Evolutionary conservation across 2,113 vertebrate species (phyloP), one percentile per base, ranked within the genome.

Genomic region (Periophthalmodon schlosseri): DNA sequence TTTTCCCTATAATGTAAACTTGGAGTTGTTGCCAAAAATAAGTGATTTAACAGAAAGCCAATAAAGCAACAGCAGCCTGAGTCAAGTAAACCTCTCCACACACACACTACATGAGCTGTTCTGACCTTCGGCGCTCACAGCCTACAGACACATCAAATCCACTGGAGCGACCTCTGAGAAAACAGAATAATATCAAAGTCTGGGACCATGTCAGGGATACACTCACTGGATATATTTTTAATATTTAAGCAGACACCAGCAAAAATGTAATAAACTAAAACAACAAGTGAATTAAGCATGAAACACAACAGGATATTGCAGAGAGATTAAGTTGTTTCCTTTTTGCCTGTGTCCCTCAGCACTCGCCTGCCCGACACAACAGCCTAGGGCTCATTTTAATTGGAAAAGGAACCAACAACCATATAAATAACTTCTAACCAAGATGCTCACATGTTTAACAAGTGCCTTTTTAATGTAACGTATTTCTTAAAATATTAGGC

Each of bases 271-370:
- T 98, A 97, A 97, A 95, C 95, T 95, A 95, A 96, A 97, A 96
- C 92, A 97, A 97, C 95, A 95, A 80, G 84, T 75, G 84, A 95
- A 95, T 95, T 94, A 96, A 88, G 91, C 90, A 95, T 94, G 95
- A 96, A 97, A 95, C 95, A 96, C 95, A 97, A 97, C 97, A 97
- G 96, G 97, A 98, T 98, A 99, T 98, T 98, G 96, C 95, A 89
- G 87, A 84, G 92, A 96, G 97, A 98, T 98, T 96, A 98, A 93
- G 94, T 92, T 88, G 95, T 95, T 98, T 97, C 96, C 96, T 94
- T 93, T 91, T 93, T 85, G 92, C 88, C 93, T 82, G 69, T 87
- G 89, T 92, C 91, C 83, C 86, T 91, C 91, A 88, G 88, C 73
- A 69, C 81, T 83, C 54, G 76, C 85, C 79, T 82, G 80, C 77